Base-by-base conservation (phyloP, 2,797 vertebrate species). In the Ceyx erithaca region DNA sequence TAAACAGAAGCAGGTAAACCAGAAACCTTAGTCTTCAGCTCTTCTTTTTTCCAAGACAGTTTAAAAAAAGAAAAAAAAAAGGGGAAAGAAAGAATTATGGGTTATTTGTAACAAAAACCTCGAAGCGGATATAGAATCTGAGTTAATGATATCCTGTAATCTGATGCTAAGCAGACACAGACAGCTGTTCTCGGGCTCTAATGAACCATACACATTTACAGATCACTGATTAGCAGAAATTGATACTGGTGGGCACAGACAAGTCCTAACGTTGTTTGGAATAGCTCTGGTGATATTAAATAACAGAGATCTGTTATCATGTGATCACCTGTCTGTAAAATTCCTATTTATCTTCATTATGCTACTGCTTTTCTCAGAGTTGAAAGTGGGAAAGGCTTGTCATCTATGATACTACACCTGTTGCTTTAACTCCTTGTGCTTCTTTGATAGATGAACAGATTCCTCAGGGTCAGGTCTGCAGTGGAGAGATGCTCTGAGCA, bases 321-420 rank as follows among this genome's bases (percentile, higher is more conserved):
- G 96, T 97, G 97, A 97, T 98, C 97, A 97, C 96, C 97, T 98
- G 97, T 97, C 97, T 96, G 85, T 96, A 96, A 97, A 98, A 96
- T 79, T 82, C 87, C 97, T 96, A 96, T 98, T 98, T 97, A 96
- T 97, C 97, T 97, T 98, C 96, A 97, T 97, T 96, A 96, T 40
- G 18, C 81, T 94, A 84, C 51, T 94, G 79, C 89, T 89, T 76
- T 91, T 85, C 89, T 87, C 55, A 57, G 71, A 92, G 90, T 95
- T 94, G 91, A 89, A 93, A 90, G 92, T 83, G 69, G 84, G 37
- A 85, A 94, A 90, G n/a, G 26, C 45, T 75, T 95, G 70, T 95
- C 62, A 75, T 90, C 91, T 84, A 77, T 78, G 81, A 72, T 52
- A 31, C 31, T 83, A 85, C 93, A 95, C 68, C 94, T 96, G 95